Evolutionary conservation across 2,797 vertebrate species (phyloP).

Genomic region (Capromys pilorides): DNA sequence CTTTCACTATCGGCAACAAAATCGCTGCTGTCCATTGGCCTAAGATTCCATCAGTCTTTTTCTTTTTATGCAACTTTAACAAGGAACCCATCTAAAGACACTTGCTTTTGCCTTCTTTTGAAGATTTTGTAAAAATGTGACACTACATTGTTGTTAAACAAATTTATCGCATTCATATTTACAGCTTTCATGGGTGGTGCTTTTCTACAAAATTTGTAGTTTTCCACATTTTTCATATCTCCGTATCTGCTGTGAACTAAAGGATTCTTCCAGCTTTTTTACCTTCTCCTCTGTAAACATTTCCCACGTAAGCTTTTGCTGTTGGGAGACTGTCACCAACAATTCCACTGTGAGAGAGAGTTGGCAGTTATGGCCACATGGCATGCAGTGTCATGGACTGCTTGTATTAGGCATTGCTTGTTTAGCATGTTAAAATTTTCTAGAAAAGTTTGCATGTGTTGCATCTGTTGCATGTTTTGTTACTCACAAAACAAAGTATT

Average conservation of each 20-base stretch:
- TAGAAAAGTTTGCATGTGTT: neutral
- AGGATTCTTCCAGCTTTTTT: neutral
- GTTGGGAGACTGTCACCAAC: neutral
- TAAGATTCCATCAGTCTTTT: neutral
- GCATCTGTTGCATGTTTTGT: too few relatives aligned
- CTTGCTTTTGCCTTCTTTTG: neutral
- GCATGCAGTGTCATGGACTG: neutral
- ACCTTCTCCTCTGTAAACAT: neutral
- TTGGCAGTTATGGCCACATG: neutral
- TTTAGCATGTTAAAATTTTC: neutral
- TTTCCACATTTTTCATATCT: neutral
- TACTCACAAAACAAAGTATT: neutral
- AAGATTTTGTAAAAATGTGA: neutral
- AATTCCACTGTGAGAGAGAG: neutral
- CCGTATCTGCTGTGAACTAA: neutral
- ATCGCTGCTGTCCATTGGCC: neutral
- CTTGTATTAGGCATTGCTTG: neutral
- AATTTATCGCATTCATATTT: neutral
- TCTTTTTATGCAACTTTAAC: neutral
- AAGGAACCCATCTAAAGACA: neutral
- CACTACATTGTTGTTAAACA: neutral
- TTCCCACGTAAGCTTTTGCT: neutral
- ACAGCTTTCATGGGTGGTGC: neutral
- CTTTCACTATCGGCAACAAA: neutral
- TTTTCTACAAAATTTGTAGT: neutral